Base-by-base conservation (phyloP, 1,140 invertebrate species). In the Monomorium pharaonis region DNA sequence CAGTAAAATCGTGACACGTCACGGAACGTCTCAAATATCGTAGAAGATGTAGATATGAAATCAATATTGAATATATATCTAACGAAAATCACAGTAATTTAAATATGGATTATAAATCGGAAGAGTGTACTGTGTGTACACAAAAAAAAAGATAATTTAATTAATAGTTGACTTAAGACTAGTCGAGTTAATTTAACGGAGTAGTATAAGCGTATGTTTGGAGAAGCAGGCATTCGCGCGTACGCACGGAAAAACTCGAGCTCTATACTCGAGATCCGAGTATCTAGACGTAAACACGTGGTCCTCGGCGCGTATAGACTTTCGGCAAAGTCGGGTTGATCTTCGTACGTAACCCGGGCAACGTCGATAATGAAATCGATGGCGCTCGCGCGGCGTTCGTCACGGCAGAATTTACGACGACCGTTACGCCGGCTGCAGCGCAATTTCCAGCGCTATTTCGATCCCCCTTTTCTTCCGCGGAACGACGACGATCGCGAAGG, bases 401-500 rank as follows among this genome's bases (percentile, higher is more conserved):
- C 78, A 83, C 78, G 67, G 18, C 14, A 30, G 78, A 74, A 83
- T 83, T 83, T 74, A 83, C 67, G 21, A 37, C 67, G 18, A 83
- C 54, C 78, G 78, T 83, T 83, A 58, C 67, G 51, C 18, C 21
- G 67, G 33, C 16, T 33, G 76, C 60, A 51, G 49, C 51, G 78
- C 51, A 83, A 83, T 83, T 74, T 74, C 37, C 67, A 83, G 18
- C 37, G 37, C 67, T 74, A 58, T 74, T 72, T 44, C 65, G 49
- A 70, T 3, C 14, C 16, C 0, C 63, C 44, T 83, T 72, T 72
- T 80, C 60, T 37, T 37, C 18, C 24, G 67, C 18, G 49, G 10
- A 42, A 51, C 10, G 49, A 75, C 10, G 49, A 75, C 49, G 47
- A 62, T 60, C 51, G 33, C n/a, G n/a, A 44, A n/a, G n/a, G 62